Percentiles rank a stretch among this genome's conserved stretches.
Evolutionary conservation across 2,888 invertebrate genomes (phyloP).

Genomic region (Philopedon plagiatum): DNA sequence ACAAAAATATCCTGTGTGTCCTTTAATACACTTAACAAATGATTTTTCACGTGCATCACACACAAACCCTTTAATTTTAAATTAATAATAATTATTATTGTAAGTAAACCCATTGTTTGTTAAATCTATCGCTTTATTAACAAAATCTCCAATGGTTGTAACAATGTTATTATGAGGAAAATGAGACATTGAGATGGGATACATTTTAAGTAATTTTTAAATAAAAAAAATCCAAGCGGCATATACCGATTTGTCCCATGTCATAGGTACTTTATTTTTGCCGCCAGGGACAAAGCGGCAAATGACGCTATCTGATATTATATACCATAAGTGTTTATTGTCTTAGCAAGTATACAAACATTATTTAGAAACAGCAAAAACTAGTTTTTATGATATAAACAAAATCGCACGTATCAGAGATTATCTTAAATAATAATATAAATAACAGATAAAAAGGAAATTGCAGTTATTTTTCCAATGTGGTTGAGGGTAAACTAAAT

Average conservation of each 20-base stretch:
- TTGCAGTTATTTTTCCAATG: no score
- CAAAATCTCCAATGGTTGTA: constrained; percentile 50
- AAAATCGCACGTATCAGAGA: no score
- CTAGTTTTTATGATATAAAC: not conserved
- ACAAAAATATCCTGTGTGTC: constrained; percentile 51
- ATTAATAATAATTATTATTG: constrained; percentile 25
- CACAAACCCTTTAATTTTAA: constrained; percentile 49
- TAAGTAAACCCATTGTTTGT: constrained; percentile 18
- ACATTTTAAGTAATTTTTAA: constrained; percentile 25
- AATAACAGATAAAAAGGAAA: no score
- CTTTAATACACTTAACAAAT: constrained; percentile 48
- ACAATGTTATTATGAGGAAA: constrained; percentile 38
- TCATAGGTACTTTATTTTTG: no score
- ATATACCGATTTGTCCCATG: not conserved
- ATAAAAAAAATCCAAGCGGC: not conserved
- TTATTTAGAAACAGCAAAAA: not conserved
- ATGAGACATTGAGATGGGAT: constrained; percentile 53
- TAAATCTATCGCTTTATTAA: constrained; percentile 37
- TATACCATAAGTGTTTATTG: not conserved
- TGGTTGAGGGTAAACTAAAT: no score
- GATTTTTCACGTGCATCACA: constrained; percentile 55
- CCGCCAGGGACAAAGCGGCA: not conserved
- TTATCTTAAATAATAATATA: no score
- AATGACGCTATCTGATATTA: not conserved
- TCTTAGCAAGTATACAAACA: not conserved